A percentile compares a stretch with the other conserved stretches of the same genome.
Conservation (phyloP, 2,888 invertebrate species). For the Bombyx huttoni region DNA sequence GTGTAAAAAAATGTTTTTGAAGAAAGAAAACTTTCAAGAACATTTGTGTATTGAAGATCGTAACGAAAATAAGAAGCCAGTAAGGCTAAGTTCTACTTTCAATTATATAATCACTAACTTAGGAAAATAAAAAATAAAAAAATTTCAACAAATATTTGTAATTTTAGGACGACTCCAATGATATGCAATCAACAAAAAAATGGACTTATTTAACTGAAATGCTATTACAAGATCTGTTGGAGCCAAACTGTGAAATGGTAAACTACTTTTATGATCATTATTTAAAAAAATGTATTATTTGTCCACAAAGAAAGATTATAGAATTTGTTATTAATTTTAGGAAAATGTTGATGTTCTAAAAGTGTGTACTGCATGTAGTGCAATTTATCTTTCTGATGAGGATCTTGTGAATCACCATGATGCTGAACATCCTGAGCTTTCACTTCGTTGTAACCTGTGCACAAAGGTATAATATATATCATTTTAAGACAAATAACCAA, state of each 20-base stretch:
- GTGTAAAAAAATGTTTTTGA: slow-evolving; percentile 54
- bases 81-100: background rate
- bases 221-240: slow-evolving; percentile 30
- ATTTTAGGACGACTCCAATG: slow-evolving; percentile 14
- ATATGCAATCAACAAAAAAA: slow-evolving; percentile 5
- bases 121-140: slow-evolving; percentile 1
- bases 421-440: slow-evolving; percentile 57
- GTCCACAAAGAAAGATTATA: background rate
- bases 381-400: slow-evolving; percentile 34
- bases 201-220: slow-evolving; percentile 26
- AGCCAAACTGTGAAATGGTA: slow-evolving; percentile 29
- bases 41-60: slow-evolving; percentile 27
- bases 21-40: slow-evolving; percentile 29
- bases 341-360: slow-evolving; percentile 24
- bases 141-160: slow-evolving; percentile 2
- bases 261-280: slow-evolving; percentile 4
- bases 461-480: slow-evolving; percentile 37
- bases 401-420: slow-evolving; percentile 47
- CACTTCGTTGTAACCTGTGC: slow-evolving; percentile 64
- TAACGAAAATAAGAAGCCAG: background rate
- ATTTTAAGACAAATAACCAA: too few species aligned
- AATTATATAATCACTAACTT: too few species aligned
- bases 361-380: slow-evolving; percentile 44
- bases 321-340: slow-evolving; percentile 14
- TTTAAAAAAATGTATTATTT: background rate